These are phyloP conservation scores for Tenebrosternarchus preto DNA, from an alignment of 2,113 vertebrate species.

Conservation along the genomic window DNA sequence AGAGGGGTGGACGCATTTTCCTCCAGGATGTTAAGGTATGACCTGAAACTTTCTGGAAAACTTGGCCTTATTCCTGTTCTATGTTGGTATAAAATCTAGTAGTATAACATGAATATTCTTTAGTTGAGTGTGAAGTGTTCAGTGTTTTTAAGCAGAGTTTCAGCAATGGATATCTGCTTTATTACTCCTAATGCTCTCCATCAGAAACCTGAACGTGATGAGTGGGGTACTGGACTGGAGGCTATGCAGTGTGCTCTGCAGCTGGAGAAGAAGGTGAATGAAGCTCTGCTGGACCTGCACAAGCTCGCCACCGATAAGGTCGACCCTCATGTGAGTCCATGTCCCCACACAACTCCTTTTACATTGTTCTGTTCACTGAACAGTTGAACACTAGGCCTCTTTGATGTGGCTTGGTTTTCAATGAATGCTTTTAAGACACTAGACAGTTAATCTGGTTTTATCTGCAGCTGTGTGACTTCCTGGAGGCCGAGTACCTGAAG, in stretches of 20 bases:
- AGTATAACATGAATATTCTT: too few species aligned
- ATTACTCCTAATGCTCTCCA: background rate
- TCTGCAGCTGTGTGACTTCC: slow-evolving; percentile 81
- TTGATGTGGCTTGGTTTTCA: too few species aligned
- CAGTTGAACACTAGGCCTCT: too few species aligned
- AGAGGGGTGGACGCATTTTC: slow-evolving; percentile 78
- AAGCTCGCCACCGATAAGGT: slow-evolving; percentile 66
- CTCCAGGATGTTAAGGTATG: slow-evolving; percentile 83
- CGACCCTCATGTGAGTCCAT: slow-evolving; percentile 78
- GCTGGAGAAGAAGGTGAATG: slow-evolving; percentile 79
- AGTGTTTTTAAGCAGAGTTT: too few species aligned
- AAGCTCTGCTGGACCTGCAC: slow-evolving; percentile 78
- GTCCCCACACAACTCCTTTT: too few species aligned
- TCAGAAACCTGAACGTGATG: slow-evolving; percentile 75
- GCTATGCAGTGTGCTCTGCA: slow-evolving; percentile 80
- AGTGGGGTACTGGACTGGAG: slow-evolving; percentile 79
- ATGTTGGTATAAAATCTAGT: too few species aligned
- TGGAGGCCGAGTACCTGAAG: slow-evolving; percentile 91
- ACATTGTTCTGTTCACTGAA: too few species aligned
- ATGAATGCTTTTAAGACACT: too few species aligned
- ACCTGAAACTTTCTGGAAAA: too few species aligned
- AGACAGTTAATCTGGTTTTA: slow-evolving; percentile 4
- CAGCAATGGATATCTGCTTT: too few species aligned
- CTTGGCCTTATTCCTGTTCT: too few species aligned
- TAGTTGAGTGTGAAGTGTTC: too few species aligned